phyloP scores from a whole-genome alignment of 2,888 invertebrate genomes.

The Trypoxylon attenuatum region DNA sequence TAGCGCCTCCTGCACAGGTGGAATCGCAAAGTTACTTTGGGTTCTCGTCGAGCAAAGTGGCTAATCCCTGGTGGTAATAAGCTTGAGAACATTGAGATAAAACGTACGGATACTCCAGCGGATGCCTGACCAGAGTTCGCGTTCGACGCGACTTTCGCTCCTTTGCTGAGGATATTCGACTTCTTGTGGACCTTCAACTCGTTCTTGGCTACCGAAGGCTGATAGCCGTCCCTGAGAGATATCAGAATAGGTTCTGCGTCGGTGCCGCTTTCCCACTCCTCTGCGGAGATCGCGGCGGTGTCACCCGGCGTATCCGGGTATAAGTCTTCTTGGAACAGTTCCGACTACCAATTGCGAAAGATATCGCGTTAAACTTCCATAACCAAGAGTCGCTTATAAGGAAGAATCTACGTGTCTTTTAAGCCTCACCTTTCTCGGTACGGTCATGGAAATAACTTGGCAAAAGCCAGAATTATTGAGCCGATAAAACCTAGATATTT shows the following conservation, averaged over 20 bases:
- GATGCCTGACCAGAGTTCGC: conserved; percentile 42
- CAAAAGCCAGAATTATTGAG: conserved; percentile 95
- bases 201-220: conserved; percentile 78
- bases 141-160: conserved; percentile 69
- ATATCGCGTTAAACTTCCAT: no score
- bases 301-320: conserved; percentile 97
- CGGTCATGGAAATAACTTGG: conserved; percentile 98
- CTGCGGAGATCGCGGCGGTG: conserved; percentile 90
- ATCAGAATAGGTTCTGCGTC: conserved; percentile 94
- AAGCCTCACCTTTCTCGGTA: conserved; percentile 88
- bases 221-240: conserved; percentile 89
- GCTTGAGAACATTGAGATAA: neutral
- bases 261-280: conserved; percentile 93
- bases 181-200: conserved; percentile 86
- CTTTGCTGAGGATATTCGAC: conserved; percentile 88
- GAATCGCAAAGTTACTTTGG: neutral
- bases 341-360: conserved; percentile 79
- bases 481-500: conserved; percentile 96
- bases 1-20: conserved; percentile 80
- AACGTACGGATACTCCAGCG: conserved; percentile 62
- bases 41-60: neutral
- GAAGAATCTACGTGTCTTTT: no score
- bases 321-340: conserved; percentile 97
- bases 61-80: neutral
- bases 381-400: no score